These are phyloP conservation scores for Eilema sororculum DNA, from an alignment of 2,888 invertebrate genomes.

Conservation along the genomic window DNA sequence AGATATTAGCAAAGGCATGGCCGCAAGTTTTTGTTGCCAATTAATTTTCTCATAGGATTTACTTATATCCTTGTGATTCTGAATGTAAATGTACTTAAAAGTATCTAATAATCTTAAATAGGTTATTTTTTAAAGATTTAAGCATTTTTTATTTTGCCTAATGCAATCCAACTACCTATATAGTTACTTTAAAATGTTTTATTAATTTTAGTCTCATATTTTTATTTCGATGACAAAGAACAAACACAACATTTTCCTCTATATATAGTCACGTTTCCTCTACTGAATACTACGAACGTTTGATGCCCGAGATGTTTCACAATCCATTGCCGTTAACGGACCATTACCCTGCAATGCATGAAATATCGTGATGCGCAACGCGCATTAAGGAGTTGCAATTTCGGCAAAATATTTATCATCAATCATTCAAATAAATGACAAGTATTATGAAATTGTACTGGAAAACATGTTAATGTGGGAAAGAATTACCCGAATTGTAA, in stretches of 20 bases:
- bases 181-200: background rate
- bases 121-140: no score
- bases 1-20: no score
- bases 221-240: background rate
- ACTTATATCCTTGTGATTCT: no score
- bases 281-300: background rate
- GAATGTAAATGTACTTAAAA: no score
- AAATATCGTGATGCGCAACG: constrained; percentile 18
- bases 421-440: constrained; percentile 3
- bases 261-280: background rate
- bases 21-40: no score
- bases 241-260: background rate
- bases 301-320: constrained; percentile 20
- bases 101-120: no score
- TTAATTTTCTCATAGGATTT: no score
- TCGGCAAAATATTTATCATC: constrained; percentile 13
- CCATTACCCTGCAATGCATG: constrained; percentile 23
- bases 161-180: no score
- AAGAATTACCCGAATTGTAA: background rate
- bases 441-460: background rate
- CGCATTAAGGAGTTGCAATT: constrained; percentile 19
- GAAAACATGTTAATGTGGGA: background rate
- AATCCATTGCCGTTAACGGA: constrained; percentile 10
- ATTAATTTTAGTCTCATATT: background rate
- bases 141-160: no score